Percentiles rank a stretch among this genome's conserved stretches.
Conservation (phyloP, 2,888 invertebrate species). For the Adelognathus sp. region DNA sequence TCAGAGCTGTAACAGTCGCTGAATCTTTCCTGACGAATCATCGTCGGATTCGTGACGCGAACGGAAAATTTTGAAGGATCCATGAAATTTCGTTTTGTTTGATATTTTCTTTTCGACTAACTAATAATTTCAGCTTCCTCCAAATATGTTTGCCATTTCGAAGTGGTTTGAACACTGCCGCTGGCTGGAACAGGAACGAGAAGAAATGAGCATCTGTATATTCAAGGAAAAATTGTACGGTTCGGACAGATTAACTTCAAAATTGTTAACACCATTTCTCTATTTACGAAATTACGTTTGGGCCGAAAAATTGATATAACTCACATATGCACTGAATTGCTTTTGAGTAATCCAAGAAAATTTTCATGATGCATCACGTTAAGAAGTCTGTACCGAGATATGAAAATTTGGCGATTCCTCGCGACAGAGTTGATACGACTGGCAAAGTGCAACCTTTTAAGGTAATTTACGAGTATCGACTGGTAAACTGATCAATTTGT, state of each 20-base stretch:
- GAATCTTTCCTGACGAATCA: constrained; percentile 48
- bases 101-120: too few relatives aligned
- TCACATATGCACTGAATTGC: too few relatives aligned
- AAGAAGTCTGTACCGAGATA: constrained; percentile 48
- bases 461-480: too few relatives aligned
- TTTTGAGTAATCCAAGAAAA: constrained; percentile 4
- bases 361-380: constrained; percentile 47
- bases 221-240: constrained; percentile 3
- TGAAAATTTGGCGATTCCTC: constrained; percentile 62
- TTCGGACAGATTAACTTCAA: constrained; percentile 29
- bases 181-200: too few relatives aligned
- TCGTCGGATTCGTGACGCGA: constrained; percentile 45
- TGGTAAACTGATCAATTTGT: too few relatives aligned
- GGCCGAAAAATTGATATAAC: too few relatives aligned
- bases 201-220: constrained; percentile 33
- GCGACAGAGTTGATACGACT: constrained; percentile 52
- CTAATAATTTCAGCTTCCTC: too few relatives aligned
- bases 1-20: constrained; percentile 16
- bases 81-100: constrained; percentile 30
- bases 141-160: background rate
- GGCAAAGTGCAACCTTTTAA: constrained; percentile 48
- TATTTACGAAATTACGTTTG: too few relatives aligned
- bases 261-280: constrained; percentile 31
- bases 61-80: constrained; percentile 57
- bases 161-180: constrained; percentile 4